phyloP scores from a whole-genome alignment of 2,888 invertebrate species.

The Dasypolia templi region DNA sequence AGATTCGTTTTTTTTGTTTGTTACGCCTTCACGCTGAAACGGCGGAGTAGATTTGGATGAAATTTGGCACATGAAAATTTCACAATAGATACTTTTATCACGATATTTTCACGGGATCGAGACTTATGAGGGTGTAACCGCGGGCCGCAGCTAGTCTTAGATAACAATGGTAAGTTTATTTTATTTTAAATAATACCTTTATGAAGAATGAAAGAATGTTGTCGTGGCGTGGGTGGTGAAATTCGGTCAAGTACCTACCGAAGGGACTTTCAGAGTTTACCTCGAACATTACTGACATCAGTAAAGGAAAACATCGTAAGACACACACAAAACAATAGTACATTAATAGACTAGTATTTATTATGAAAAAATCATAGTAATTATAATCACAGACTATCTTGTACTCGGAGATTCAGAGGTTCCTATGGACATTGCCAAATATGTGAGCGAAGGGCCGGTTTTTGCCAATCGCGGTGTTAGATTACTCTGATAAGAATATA shows the following conservation, averaged over 20 bases:
- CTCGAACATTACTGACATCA: background rate
- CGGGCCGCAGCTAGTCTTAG: background rate
- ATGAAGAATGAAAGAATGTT: background rate
- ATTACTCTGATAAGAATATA: constrained; percentile 19
- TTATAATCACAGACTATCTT: background rate
- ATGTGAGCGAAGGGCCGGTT: background rate
- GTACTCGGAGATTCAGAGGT: background rate
- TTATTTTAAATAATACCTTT: background rate
- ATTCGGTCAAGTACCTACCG: background rate
- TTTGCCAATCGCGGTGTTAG: constrained; percentile 5
- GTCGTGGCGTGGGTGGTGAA: background rate
- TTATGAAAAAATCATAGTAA: background rate
- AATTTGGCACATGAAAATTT: too few species aligned
- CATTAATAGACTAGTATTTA: background rate
- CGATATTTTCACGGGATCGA: too few species aligned
- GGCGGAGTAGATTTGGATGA: too few species aligned
- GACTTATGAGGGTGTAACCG: too few species aligned
- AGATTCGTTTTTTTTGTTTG: too few species aligned
- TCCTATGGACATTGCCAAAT: background rate
- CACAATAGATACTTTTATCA: too few species aligned
- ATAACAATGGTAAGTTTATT: background rate
- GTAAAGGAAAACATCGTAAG: background rate
- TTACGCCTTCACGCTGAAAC: too few species aligned
- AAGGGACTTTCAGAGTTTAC: background rate
- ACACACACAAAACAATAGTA: background rate